A percentile compares a stretch with the other conserved stretches of the same genome.
Conservation (phyloP, 2,113 vertebrate genomes). For the Myodes glareolus region DNA sequence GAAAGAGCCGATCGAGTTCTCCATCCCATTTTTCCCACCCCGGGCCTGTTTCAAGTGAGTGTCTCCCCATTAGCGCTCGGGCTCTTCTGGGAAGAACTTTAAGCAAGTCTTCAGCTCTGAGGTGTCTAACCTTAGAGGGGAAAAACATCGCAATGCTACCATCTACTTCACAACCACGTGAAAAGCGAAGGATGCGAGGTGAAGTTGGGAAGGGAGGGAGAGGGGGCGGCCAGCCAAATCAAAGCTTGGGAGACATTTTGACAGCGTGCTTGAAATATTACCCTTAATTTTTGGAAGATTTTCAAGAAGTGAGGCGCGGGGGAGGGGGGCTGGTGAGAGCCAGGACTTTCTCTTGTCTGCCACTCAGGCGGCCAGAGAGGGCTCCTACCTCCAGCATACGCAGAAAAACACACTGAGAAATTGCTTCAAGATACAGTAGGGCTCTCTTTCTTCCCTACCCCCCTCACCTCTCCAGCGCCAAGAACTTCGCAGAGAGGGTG, state of each 20-base stretch:
- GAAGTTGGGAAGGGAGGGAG: background rate
- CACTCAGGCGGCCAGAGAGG: conserved; percentile 81
- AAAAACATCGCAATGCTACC: background rate
- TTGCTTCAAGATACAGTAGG: conserved; percentile 85
- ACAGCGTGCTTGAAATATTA: conserved; percentile 40
- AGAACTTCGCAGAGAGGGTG: conserved; percentile 79
- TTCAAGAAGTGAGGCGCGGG: conserved; percentile 52
- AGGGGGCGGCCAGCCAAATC: conserved; percentile 74
- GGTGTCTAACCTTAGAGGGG: conserved; percentile 15
- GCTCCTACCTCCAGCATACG: conserved; percentile 8
- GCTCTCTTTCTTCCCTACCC: conserved; percentile 91
- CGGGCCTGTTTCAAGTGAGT: background rate
- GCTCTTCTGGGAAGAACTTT: background rate
- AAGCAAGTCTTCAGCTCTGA: conserved; percentile 20
- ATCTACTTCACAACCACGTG: background rate
- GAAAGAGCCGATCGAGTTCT: background rate
- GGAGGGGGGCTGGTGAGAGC: background rate
- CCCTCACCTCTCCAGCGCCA: conserved; percentile 92
- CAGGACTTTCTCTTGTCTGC: conserved; percentile 69
- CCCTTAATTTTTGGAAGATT: conserved; percentile 64
- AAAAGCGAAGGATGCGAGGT: background rate
- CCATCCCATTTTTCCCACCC: background rate
- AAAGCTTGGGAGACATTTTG: conserved; percentile 47
- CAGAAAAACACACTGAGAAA: conserved; percentile 67
- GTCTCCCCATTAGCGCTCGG: background rate